Evolutionary conservation across 2,888 invertebrate species (phyloP).

Genomic region (Ormyrus rosae): DNA sequence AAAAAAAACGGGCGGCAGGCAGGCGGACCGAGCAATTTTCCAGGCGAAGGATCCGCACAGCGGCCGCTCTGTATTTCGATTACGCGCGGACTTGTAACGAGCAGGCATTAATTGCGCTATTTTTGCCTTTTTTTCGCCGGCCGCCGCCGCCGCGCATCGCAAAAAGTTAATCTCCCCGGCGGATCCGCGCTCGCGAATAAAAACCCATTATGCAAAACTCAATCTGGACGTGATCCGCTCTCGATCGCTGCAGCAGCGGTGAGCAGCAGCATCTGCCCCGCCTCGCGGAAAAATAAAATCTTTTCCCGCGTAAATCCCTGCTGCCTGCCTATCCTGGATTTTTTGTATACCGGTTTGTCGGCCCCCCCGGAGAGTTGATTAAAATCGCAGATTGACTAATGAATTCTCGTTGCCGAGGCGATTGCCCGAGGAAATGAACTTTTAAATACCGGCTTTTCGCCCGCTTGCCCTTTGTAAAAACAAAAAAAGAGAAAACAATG

Average conservation of each 20-base stretch:
- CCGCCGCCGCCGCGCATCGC: neutral
- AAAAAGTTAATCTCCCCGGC: constrained; percentile 8
- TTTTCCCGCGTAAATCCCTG: no score
- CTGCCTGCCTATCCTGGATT: no score
- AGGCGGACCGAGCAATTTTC: constrained; percentile 42
- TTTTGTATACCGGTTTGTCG: neutral
- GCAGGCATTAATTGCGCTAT: constrained; percentile 36
- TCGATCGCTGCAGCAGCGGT: neutral
- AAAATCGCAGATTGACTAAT: neutral
- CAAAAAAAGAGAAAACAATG: no score
- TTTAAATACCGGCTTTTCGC: neutral
- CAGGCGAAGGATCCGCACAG: constrained; percentile 2
- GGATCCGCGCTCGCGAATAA: neutral
- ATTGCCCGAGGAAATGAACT: constrained; percentile 11
- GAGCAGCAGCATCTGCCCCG: no score
- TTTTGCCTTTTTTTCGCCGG: neutral
- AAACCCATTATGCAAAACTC: constrained; percentile 32
- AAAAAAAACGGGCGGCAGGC: no score
- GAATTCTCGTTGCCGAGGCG: neutral
- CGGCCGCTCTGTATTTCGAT: constrained; percentile 25
- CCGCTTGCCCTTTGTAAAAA: no score
- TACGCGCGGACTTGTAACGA: constrained; percentile 25
- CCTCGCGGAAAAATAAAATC: no score
- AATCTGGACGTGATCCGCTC: neutral
- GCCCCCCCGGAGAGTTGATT: neutral